phyloP scores from a whole-genome alignment of 2,113 vertebrate genomes.

The Prionailurus bengalensis region DNA sequence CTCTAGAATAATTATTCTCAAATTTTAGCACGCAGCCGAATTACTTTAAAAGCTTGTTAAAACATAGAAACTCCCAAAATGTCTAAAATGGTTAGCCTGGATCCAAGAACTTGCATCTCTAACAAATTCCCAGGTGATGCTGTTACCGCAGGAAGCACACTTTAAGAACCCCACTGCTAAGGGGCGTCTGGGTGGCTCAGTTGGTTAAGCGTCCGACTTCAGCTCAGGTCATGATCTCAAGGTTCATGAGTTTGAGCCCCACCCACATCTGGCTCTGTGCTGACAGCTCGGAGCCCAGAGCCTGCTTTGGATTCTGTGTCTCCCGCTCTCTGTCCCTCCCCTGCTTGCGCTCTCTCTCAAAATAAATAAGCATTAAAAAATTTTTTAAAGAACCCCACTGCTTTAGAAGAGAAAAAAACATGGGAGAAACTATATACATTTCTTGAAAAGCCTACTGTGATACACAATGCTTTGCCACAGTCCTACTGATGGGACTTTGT shows the following conservation, averaged over 20 bases:
- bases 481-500: neutral
- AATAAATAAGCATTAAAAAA: no score
- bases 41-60: neutral
- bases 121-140: neutral
- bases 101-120: neutral
- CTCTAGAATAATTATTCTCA: neutral
- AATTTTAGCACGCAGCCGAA: neutral
- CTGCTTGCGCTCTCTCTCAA: no score
- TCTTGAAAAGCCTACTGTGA: neutral
- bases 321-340: no score
- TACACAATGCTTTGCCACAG: neutral
- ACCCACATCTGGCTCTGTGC: no score
- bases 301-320: no score
- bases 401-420: neutral
- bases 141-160: neutral
- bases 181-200: no score
- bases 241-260: no score
- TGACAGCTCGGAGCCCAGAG: no score
- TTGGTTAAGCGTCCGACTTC: no score
- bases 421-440: neutral
- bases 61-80: neutral
- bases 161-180: neutral
- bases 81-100: neutral
- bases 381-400: neutral
- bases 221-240: no score